phyloP scores from a whole-genome alignment of 1,140 invertebrate species.

The Asobara japonica region DNA sequence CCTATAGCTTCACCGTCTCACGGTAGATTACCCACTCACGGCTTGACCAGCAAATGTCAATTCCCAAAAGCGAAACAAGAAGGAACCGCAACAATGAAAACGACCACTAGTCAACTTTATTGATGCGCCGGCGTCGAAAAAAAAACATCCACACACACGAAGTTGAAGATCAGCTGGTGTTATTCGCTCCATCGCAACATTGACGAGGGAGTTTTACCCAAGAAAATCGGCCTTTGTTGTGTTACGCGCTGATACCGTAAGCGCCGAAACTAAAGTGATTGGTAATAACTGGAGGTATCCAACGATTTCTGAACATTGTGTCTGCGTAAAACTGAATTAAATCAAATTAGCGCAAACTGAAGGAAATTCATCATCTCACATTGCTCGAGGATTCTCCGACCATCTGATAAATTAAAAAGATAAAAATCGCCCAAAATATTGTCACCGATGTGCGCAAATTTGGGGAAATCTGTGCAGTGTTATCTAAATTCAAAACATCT shows the following conservation, averaged over 20 bases:
- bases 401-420: too few species aligned
- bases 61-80: neutral
- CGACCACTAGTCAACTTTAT: neutral
- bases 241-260: neutral
- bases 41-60: neutral
- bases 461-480: neutral
- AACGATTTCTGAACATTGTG: too few species aligned
- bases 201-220: slow-evolving; percentile 36
- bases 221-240: neutral
- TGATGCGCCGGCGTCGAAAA: slow-evolving; percentile 2
- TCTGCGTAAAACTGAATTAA: too few species aligned
- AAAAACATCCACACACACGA: neutral
- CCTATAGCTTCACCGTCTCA: too few species aligned
- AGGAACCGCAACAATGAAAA: neutral
- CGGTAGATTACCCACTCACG: neutral
- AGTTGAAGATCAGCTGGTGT: slow-evolving; percentile 15
- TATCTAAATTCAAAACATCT: neutral
- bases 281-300: neutral
- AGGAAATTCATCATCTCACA: neutral
- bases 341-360: too few species aligned
- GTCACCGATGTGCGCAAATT: neutral
- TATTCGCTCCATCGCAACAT: slow-evolving; percentile 13
- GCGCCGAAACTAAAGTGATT: neutral
- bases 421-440: neutral
- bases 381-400: neutral